Percentiles rank a stretch among this genome's conserved stretches.
phyloP scores from a whole-genome alignment of 2,888 invertebrate genomes.

The Polyploca ridens region DNA sequence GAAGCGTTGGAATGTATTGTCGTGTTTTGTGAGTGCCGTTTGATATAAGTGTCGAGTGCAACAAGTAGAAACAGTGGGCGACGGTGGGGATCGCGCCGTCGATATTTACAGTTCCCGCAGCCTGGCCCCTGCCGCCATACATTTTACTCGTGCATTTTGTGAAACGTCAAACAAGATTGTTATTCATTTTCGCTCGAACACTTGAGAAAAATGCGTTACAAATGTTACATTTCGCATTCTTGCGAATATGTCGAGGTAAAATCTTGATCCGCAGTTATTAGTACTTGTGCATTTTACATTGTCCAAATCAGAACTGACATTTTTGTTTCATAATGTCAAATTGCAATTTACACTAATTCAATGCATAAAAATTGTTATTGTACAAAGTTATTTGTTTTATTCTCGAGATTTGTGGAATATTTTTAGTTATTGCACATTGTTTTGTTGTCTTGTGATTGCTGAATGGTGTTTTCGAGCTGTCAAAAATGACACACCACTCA shows the following conservation, averaged over 20 bases:
- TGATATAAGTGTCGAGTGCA: constrained; percentile 25
- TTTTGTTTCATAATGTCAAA: constrained; percentile 57
- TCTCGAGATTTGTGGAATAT: constrained; percentile 17
- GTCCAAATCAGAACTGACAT: constrained; percentile 48
- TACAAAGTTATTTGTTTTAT: constrained; percentile 16
- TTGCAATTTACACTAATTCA: constrained; percentile 42
- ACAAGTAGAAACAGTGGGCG: constrained; percentile 16
- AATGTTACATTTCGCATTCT: constrained; percentile 22
- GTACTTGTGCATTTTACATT: constrained; percentile 32
- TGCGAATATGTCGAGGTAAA: constrained; percentile 37
- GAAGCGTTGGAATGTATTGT: constrained; percentile 44
- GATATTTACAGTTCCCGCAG: constrained; percentile 48
- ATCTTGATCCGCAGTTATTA: constrained; percentile 20
- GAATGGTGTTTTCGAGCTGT: constrained; percentile 27
- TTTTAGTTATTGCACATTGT: constrained; percentile 29
- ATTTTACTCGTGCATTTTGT: constrained; percentile 74
- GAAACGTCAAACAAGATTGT: constrained; percentile 79
- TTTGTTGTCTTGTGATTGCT: constrained; percentile 37
- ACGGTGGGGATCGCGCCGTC: constrained; percentile 27
- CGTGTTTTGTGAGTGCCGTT: constrained; percentile 55
- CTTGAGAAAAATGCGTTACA: constrained; percentile 33
- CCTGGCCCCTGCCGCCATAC: constrained; percentile 77
- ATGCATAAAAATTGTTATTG: constrained; percentile 19
- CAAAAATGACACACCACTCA: constrained; percentile 25
- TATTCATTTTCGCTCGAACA: constrained; percentile 53